Evolutionary conservation across 64 coral and sea anemone species (phyloP).

Genomic region (Montipora foliosa): DNA sequence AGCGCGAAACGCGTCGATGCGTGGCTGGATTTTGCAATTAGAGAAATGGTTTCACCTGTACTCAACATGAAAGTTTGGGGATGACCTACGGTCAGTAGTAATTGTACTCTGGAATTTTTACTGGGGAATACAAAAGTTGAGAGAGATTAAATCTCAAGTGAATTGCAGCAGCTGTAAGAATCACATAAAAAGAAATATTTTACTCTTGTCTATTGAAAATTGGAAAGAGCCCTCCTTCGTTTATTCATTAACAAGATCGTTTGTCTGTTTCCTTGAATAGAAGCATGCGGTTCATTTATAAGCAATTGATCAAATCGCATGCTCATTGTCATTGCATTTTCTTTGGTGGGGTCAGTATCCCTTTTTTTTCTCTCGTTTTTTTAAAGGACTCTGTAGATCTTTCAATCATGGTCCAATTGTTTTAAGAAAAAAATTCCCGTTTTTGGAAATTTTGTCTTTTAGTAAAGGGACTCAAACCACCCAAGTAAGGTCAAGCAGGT

Average conservation of each 20-base stretch:
- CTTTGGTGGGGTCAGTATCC: background rate
- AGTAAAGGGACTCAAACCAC: background rate
- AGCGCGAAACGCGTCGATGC: background rate
- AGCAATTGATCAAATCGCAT: slow-evolving; percentile 22
- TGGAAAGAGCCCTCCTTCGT: slow-evolving; percentile 10
- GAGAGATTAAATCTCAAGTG: slow-evolving; percentile 33
- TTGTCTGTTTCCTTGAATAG: background rate
- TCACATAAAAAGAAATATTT: slow-evolving; percentile 1
- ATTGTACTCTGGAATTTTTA: background rate
- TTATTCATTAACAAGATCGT: background rate
- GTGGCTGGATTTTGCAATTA: background rate
- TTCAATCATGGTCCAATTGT: slow-evolving; percentile 31
- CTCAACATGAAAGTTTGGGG: background rate
- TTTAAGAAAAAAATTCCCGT: background rate
- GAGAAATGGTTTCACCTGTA: background rate
- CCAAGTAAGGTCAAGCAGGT: background rate
- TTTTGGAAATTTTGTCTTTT: background rate
- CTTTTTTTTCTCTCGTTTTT: slow-evolving; percentile 16
- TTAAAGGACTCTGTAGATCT: background rate
- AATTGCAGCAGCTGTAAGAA: slow-evolving; percentile 33
- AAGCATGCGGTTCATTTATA: slow-evolving; percentile 4
- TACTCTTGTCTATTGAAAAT: background rate
- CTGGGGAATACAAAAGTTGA: background rate
- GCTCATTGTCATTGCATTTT: background rate
- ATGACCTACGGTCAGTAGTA: background rate